phyloP scores from a whole-genome alignment of 2,797 vertebrate species.

The Podarcis siculus region DNA sequence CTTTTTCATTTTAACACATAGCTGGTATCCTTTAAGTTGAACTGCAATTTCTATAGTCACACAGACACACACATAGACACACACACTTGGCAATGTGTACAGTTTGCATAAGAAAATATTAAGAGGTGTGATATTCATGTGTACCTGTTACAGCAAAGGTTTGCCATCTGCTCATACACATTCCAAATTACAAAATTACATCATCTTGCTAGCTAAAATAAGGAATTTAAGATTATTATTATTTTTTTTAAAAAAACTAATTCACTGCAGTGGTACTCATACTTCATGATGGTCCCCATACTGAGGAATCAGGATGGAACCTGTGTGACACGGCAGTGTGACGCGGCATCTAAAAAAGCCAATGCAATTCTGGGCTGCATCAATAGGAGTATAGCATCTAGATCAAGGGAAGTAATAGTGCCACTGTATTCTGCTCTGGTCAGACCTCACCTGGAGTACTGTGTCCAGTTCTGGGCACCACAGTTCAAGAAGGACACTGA shows the following conservation, averaged over 20 bases:
- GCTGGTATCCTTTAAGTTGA: constrained; percentile 22
- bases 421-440: too few species aligned
- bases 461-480: too few species aligned
- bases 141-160: constrained; percentile 23
- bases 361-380: too few species aligned
- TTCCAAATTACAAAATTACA: constrained; percentile 25
- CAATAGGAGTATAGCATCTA: too few species aligned
- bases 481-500: too few species aligned
- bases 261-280: neutral
- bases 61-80: constrained; percentile 16
- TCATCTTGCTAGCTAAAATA: constrained; percentile 28
- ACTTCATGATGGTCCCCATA: too few species aligned
- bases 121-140: constrained; percentile 44
- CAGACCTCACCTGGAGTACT: too few species aligned
- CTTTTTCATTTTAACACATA: constrained; percentile 20
- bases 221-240: neutral
- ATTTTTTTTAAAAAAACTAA: neutral
- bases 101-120: constrained; percentile 20
- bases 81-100: constrained; percentile 9
- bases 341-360: too few species aligned
- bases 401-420: too few species aligned
- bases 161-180: constrained; percentile 52
- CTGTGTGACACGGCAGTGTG: too few species aligned
- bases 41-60: constrained; percentile 35
- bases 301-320: too few species aligned